Base-by-base conservation (phyloP, 2,113 vertebrate genomes). In the Nycticryphes semicollaris region DNA sequence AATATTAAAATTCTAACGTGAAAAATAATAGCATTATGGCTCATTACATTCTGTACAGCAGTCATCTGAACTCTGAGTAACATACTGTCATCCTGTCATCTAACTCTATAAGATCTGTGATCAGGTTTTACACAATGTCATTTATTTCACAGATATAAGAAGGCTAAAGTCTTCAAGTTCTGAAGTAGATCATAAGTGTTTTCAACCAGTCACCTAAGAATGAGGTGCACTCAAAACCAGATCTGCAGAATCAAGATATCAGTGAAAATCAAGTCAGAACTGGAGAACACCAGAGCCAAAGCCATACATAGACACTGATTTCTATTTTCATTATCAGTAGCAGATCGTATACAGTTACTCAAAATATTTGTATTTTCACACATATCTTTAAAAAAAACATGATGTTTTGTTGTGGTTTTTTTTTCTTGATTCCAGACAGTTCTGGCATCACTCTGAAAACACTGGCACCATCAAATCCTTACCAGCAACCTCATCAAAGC, bases 11-110 rank as follows among this genome's bases (percentile, higher is more conserved):
- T 97, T 97, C 90, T 83, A 96, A 96, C 74, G 17, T 97, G 95
- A 97, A 98, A 98, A 98, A 97, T 97, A 98, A 98, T 94, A 94
- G 90, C 72, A 97, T 97, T 97, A 97, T 88, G 97, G 93, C 78
- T 98, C 96, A 97, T 98, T 98, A 97, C 94, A 90, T 97, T 96
- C 87, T 90, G 77, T 88, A 93, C 75, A 95, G 66, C 93, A 94
- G 86, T 83, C 89, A 96, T 96, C 81, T 97, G 94, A 97, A 98
- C 93, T 96, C 88, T 98, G 94, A 98, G 95, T 97, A 98, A 97
- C 67, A 1, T 81, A 90, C 83, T 98, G 94, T 96, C 95, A 97
- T 91, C 56, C 75, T 97, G 90, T 97, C 97, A 97, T 72, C 70
- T 92, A 43, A 53, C 85, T 94, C 93, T 95, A 4, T 93, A 96